Base-by-base conservation (phyloP, 2,113 vertebrate species). In the Aramus guarauna region DNA sequence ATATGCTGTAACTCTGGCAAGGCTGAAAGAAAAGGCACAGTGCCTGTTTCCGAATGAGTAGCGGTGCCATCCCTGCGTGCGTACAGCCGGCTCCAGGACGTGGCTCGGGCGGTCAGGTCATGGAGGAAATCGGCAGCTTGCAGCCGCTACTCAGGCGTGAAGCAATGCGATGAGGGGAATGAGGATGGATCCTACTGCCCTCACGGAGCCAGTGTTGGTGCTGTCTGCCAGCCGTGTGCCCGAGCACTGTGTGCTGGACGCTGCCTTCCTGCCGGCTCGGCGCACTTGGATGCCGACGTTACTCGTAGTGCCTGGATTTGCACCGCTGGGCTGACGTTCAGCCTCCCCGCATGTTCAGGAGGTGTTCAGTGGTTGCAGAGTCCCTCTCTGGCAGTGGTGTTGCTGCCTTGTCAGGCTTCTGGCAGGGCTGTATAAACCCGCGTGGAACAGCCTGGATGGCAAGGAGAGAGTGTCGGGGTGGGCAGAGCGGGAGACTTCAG, bases 181-280 rank as follows among this genome's bases (percentile, higher is more conserved):
- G 36, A 20, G 53, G 48, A 12, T 39, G 73, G 68, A 36, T 94
- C 34, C 41, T 52, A 0, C 53, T 79, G 47, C n/a, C 41, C 7
- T 60, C 30, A 3, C 0, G 0, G 72, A 92, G 63, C 53, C 73
- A 12, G n/a, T 7, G 24, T 2, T 22, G 58, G 8, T 66, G 68
- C 52, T 27, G 21, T 36, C 19, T 77, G 87, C 62, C 60, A 53
- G 62, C 71, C 58, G n/a, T 18, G 58, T 77, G 72, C 85, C 64
- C 0, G 5, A 16, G 37, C 67, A 4, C 36, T 39, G 36, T 0
- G 1, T 18, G 10, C 56, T 75, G 66, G n/a, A 19, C 27, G 68
- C 93, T 60, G 27, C 50, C n/a, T 45, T 36, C 15, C n/a, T 77
- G 74, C 59, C 69, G 36, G 53, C 77, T 81, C 5, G 0, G 68